Conservation (phyloP, 2,797 vertebrate species). For the Gadopsis bispinosus region DNA sequence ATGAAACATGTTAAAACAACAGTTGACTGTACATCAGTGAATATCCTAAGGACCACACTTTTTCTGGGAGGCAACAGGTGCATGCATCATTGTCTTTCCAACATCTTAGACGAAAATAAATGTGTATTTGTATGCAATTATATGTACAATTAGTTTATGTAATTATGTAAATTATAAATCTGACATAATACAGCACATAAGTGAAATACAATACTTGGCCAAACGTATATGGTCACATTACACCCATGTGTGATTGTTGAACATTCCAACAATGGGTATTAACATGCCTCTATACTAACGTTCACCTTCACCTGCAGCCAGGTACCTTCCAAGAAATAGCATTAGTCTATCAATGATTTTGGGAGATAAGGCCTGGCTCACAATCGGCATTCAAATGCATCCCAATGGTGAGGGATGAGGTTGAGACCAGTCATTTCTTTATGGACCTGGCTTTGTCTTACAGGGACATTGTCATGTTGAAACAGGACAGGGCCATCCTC, state of each 20-base stretch:
- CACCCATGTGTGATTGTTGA: too few relatives aligned
- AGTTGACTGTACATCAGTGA: not conserved
- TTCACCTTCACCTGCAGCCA: not conserved
- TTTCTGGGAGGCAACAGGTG: not conserved
- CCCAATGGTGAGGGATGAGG: not conserved
- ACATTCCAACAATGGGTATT: too few relatives aligned
- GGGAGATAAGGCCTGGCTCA: too few relatives aligned
- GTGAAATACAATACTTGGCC: too few relatives aligned
- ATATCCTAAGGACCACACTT: not conserved
- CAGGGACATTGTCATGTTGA: too few relatives aligned
- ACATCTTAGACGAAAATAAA: not conserved
- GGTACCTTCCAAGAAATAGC: too few relatives aligned
- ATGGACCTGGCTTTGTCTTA: not conserved
- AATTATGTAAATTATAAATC: too few relatives aligned
- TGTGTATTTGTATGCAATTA: not conserved
- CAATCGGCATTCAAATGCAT: not conserved
- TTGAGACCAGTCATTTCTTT: not conserved
- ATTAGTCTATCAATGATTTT: too few relatives aligned
- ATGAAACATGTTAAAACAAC: not conserved
- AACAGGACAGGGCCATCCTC: not conserved
- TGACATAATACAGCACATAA: not conserved
- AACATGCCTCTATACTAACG: too few relatives aligned
- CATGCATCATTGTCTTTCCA: not conserved
- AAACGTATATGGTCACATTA: too few relatives aligned
- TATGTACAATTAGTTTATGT: too few relatives aligned